Conservation (phyloP, 2,113 vertebrate genomes). For the Nesogale talazaci region DNA sequence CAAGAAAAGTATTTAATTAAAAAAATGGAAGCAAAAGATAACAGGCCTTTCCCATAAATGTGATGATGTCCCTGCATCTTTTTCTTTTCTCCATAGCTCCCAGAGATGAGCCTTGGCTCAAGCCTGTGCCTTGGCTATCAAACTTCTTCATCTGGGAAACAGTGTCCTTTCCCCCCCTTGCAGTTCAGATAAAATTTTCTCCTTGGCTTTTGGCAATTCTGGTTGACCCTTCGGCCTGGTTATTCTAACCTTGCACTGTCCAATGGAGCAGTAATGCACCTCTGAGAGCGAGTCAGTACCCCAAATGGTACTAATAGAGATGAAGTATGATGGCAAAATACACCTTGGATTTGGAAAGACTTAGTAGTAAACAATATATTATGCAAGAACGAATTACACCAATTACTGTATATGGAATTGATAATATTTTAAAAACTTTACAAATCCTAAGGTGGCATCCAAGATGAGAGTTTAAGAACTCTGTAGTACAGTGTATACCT, state of each 20-base stretch:
- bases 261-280: background rate
- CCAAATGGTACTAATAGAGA: no score
- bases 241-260: background rate
- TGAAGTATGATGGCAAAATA: background rate
- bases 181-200: background rate
- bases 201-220: background rate
- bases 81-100: no score
- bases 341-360: background rate
- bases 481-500: background rate
- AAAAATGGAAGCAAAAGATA: no score
- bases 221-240: background rate
- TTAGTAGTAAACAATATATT: background rate
- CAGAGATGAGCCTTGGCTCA: no score
- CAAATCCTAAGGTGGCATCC: background rate
- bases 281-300: no score
- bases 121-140: background rate
- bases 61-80: no score
- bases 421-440: background rate
- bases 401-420: no score
- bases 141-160: background rate
- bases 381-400: background rate
- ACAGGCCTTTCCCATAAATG: no score
- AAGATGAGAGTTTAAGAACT: background rate
- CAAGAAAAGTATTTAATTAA: no score
- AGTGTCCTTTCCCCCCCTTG: accelerated